Evolutionary conservation across 2,113 vertebrate genomes (phyloP).

Genomic region (Myrmecobius fasciatus): DNA sequence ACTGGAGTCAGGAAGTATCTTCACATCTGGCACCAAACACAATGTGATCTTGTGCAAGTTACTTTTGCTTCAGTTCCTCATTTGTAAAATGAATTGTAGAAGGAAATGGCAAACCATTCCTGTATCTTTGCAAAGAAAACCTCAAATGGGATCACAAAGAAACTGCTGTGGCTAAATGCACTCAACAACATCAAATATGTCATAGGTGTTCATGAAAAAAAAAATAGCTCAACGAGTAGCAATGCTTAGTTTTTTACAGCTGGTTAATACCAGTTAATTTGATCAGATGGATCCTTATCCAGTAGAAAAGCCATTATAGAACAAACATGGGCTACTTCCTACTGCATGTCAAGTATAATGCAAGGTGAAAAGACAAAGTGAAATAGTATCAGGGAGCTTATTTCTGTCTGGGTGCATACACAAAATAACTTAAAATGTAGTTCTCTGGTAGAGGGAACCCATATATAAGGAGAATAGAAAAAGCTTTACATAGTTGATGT

Average conservation of each 20-base stretch:
- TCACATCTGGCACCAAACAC: too few species aligned
- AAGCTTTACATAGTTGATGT: neutral
- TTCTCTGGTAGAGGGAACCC: neutral
- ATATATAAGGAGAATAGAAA: neutral
- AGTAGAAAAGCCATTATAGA: neutral
- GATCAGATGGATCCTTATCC: neutral
- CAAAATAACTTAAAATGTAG: neutral
- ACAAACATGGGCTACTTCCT: neutral
- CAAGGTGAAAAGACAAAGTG: neutral
- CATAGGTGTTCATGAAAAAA: neutral
- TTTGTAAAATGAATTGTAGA: too few species aligned
- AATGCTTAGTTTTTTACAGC: neutral
- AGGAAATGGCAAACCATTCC: too few species aligned
- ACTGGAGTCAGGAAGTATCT: too few species aligned
- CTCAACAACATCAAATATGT: too few species aligned
- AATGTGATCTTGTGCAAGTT: too few species aligned
- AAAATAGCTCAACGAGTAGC: neutral
- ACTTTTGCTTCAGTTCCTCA: too few species aligned
- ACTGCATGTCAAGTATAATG: neutral
- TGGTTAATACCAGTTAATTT: neutral
- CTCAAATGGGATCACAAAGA: too few species aligned
- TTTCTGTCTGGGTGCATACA: neutral
- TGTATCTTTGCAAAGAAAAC: too few species aligned
- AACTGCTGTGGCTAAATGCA: too few species aligned
- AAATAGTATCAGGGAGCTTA: neutral